Evolutionary conservation across 2,888 invertebrate species (phyloP).

Genomic region (Parnassius apollo): DNA sequence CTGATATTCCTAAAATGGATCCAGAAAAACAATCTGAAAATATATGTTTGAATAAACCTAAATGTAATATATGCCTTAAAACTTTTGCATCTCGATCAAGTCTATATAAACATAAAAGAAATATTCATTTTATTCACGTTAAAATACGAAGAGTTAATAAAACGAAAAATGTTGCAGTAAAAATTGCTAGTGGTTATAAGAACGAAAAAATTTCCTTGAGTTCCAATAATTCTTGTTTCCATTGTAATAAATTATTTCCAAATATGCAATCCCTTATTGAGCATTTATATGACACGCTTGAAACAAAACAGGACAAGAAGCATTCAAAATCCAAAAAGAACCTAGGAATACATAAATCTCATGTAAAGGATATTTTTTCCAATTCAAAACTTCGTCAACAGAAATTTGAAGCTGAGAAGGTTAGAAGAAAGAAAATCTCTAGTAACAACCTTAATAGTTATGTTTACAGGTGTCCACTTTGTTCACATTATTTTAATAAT

Average conservation of each 20-base stretch:
- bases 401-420: not conserved
- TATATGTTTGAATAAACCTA: conserved; percentile 24
- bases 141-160: conserved; percentile 23
- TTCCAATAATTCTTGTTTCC: conserved; percentile 44
- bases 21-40: conserved; percentile 8
- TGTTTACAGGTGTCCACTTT: conserved; percentile 41
- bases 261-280: conserved; percentile 52
- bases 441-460: not conserved
- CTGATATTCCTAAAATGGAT: not conserved
- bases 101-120: conserved; percentile 41
- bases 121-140: conserved; percentile 33
- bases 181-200: conserved; percentile 12
- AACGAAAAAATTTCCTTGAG: not conserved
- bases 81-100: conserved; percentile 31
- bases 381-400: not conserved
- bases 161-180: conserved; percentile 25
- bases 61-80: conserved; percentile 41
- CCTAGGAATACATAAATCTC: not conserved
- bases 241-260: conserved; percentile 52
- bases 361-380: not conserved
- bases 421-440: not conserved
- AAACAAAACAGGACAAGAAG: conserved; percentile 31
- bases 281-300: conserved; percentile 57
- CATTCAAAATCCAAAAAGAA: conserved; percentile 9
- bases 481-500: conserved; percentile 41